Evolutionary conservation across 2,888 invertebrate genomes (phyloP), one percentile per base, ranked within the genome.

Genomic region (Megalurothrips usitatus): DNA sequence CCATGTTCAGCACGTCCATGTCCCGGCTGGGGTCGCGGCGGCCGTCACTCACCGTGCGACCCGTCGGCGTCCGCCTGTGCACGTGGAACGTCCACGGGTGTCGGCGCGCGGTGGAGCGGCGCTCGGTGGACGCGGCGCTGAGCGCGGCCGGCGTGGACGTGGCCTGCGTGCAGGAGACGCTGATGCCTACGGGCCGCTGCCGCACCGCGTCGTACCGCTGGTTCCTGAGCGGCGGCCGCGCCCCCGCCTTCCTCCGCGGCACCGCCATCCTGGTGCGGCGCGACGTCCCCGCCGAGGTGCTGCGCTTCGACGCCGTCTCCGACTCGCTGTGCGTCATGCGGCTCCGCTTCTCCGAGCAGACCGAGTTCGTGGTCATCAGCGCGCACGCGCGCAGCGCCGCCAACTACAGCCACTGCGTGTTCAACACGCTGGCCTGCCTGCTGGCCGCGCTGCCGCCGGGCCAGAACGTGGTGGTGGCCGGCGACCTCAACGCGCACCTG

Each of bases 371-470:
- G 68, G 68, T 75, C 23, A 75, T 75, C 68, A 75, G 68, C 26
- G 68, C 26, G 68, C 68, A 75, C 68, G 68, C 68, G 68, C 68
- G 68, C 68, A 75, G 68, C 68, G 68, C 68, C 23, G 68, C 68
- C 23, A n/a, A 75, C 68, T 75, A 75, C 68, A 75, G 68, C 68
- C 68, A 75, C 68, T 75, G 68, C 68, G 68, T 75, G 68, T 75
- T 75, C 68, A 75, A 75, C 68, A 75, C 68, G 68, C 68, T 75
- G 23, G 68, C 68, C 11, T 75, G 68, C 68, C 68, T 75, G 68
- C 68, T 75, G 68, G 68, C 68, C 68, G 26, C 68, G 68, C 68
- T 75, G 68, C 68, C 68, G 26, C 23, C 68, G 11, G 68, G 68
- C 26, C 68, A 75, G 68, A 75, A 75, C 68, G 68, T 75, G 23